Evolutionary conservation across 2,888 invertebrate species (phyloP), one percentile per base, ranked within the genome.

Genomic region (Torymus tubicola): DNA sequence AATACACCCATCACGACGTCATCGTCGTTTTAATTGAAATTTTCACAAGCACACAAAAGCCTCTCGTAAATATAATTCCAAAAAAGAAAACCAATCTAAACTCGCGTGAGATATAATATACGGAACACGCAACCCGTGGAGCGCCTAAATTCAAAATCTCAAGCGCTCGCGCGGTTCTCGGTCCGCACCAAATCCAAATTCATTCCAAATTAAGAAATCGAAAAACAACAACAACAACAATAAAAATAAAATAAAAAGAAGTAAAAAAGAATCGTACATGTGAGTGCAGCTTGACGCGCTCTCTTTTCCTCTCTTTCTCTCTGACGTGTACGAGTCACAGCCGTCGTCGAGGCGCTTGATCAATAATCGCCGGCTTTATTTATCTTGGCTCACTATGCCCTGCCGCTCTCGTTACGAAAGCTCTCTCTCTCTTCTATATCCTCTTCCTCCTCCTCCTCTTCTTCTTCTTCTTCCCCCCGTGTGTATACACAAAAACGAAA

Each of bases 281-380:
- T 61, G 67, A 42, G 42, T 42, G 8, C 8, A 42, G 42, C 42
- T 42, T 8, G 42, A 42, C 42, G 42, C 8, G 42, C 8, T 5
- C 42, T 42, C 42, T 42, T 42, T 42, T 8, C 42, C 21, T 42
- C 10, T 8, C 42, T 58, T 55, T 69, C 16, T 53, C n/a, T 14
- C 42, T 42, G 42, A 42, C 42, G 42, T 42, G 42, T 42, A 42
- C 42, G 42, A 42, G 61, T 13, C 31, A 65, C 18, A 21, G 42
- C 21, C 18, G 63, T 57, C 12, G 58, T 21, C 42, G 8, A 8
- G 42, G 21, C 13, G 5, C 58, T 69, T 70, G 79, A 74, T 74
- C 74, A 74, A 74, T 80, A 74, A 74, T 61, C 64, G 64, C 24
- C 71, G 60, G 64, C 71, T 72, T 70, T 65, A 78, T 78, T 52